phyloP scores from a whole-genome alignment of 2,888 invertebrate genomes.

The Caradrina kadenii region DNA sequence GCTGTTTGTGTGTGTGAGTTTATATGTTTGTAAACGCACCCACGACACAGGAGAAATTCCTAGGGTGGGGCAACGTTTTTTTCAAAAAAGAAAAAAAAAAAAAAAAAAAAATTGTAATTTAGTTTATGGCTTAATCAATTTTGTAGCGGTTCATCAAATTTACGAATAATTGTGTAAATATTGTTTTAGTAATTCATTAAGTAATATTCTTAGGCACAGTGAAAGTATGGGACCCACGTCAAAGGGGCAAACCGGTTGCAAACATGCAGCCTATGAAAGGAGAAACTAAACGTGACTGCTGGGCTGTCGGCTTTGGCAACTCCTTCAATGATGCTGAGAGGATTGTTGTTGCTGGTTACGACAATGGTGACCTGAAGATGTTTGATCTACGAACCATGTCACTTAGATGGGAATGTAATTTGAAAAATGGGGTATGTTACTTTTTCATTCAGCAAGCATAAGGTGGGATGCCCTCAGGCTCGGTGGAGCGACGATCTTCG shows the following conservation, averaged over 20 bases:
- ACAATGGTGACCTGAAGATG: conserved; percentile 98
- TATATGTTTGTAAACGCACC: too few species aligned
- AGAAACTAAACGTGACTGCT: conserved; percentile 95
- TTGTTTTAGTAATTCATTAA: background rate
- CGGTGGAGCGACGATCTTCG: too few species aligned
- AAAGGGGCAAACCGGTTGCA: conserved; percentile 96
- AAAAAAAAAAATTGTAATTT: too few species aligned
- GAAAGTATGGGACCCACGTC: conserved; percentile 98
- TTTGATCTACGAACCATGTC: conserved; percentile 96
- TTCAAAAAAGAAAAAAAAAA: too few species aligned
- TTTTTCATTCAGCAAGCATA: background rate
- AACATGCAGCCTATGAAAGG: conserved; percentile 95
- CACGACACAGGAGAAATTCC: too few species aligned
- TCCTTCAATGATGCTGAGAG: conserved; percentile 96
- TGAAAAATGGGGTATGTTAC: conserved; percentile 95
- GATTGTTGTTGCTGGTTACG: conserved; percentile 97
- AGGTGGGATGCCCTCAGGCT: too few species aligned
- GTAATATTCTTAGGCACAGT: conserved; percentile 91
- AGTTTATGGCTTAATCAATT: too few species aligned
- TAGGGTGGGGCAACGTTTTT: too few species aligned
- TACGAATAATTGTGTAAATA: background rate
- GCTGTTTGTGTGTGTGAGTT: too few species aligned
- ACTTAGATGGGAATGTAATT: conserved; percentile 96
- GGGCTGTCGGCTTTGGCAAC: conserved; percentile 98
- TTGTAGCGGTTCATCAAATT: background rate